Evolutionary conservation across 2,888 invertebrate species (phyloP), one percentile per base, ranked within the genome.

Genomic region (Macaria liturata): DNA sequence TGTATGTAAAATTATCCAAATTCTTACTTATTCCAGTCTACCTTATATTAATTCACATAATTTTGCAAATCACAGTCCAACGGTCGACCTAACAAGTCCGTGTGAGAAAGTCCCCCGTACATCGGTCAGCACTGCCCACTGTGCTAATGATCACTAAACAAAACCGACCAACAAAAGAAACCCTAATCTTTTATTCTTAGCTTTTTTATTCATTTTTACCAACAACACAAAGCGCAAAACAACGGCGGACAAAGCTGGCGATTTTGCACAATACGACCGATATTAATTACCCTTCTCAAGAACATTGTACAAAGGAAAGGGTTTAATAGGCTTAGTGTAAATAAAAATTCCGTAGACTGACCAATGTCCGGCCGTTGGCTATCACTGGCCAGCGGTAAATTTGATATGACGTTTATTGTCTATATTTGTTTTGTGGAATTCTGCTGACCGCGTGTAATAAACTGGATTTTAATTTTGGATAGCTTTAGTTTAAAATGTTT

Each of bases 251-350:
- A 90, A 89, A 81, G 78, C 69, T 67, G 70, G 64, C 74, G 77
- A 80, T 84, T 87, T 86, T 71, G 86, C 88, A 91, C 88, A 91
- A 91, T 87, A 71, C 81, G 67, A 67, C 71, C 80, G 78, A 81
- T 89, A 91, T 91, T 91, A 91, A 91, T 91, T 91, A 91, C 90
- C 88, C 85, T 83, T 75, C 79, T 83, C 75, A 76, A 82, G 80
- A 80, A 80, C 72, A 72, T 66, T 60, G 69, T 67, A 84, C 85
- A 85, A 86, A 75, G 65, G 79, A 80, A 84, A 79, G 89, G 90
- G 88, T 91, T 89, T 89, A 90, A 90, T 89, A 89, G 82, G 87
- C 84, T 88, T 85, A 83, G 70, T 81, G 86, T 87, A 88, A 90
- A 91, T 90, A 91, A 84, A 87, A 83, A 79, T 79, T 67, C 67